These are phyloP conservation scores for Oscheius onirici DNA, from an alignment of 2,888 invertebrate genomes.

Conservation along the genomic window DNA sequence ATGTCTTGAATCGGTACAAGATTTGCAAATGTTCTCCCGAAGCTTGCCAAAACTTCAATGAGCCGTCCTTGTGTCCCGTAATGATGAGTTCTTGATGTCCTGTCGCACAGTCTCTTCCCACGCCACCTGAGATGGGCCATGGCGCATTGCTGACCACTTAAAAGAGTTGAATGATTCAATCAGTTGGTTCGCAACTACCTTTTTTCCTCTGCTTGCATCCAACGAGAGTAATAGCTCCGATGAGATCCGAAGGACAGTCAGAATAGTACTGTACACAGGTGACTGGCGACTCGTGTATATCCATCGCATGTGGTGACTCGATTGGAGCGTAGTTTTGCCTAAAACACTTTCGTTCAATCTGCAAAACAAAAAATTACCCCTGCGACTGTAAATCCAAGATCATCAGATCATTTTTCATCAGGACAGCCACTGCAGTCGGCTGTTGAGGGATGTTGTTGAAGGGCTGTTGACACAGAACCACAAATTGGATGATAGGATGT, in stretches of 20 bases:
- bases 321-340: slow-evolving; percentile 86
- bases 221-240: slow-evolving; percentile 96
- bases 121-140: slow-evolving; percentile 96
- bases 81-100: slow-evolving; percentile 97
- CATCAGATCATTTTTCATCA: slow-evolving; percentile 96
- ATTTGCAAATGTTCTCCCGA: slow-evolving; percentile 83
- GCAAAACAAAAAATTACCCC: slow-evolving; percentile 75
- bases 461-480: slow-evolving; percentile 77
- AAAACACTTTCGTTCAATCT: slow-evolving; percentile 24
- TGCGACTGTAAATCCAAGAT: slow-evolving; percentile 93
- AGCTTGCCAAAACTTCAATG: slow-evolving; percentile 98
- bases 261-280: slow-evolving; percentile 96
- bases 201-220: slow-evolving; percentile 77
- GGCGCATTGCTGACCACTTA: slow-evolving; percentile 72
- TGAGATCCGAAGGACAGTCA: slow-evolving; percentile 96
- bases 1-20: slow-evolving; percentile 77
- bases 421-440: slow-evolving; percentile 95
- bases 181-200: slow-evolving; percentile 74
- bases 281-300: slow-evolving; percentile 97
- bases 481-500: slow-evolving; percentile 95
- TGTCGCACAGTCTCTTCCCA: slow-evolving; percentile 92
- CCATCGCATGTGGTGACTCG: slow-evolving; percentile 99
- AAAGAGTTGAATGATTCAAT: background rate
- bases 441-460: slow-evolving; percentile 82
- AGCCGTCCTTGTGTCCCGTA: slow-evolving; percentile 90